Conservation (phyloP, 1,140 invertebrate genomes). For the Magallana angulata region DNA sequence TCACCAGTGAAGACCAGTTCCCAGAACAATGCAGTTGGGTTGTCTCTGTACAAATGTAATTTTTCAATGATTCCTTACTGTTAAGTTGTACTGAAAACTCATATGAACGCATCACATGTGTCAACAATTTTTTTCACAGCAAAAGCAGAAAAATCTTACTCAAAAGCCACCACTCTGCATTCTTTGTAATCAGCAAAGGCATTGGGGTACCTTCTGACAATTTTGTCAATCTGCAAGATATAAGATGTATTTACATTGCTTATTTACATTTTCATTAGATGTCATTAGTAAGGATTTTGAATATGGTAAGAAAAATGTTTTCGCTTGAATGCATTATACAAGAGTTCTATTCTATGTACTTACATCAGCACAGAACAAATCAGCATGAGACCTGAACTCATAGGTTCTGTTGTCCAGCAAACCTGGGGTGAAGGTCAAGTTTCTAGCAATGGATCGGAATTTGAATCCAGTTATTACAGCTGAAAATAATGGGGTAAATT, state of each 20-base stretch:
- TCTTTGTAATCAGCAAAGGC: constrained; percentile 50
- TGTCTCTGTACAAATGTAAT: constrained; percentile 41
- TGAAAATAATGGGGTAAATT: constrained; percentile 22
- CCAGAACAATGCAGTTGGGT: constrained; percentile 47
- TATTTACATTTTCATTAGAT: too few relatives aligned
- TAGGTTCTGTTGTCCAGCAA: constrained; percentile 49
- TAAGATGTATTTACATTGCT: neutral
- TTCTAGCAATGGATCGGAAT: constrained; percentile 42
- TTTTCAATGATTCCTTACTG: too few relatives aligned
- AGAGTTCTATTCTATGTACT: neutral
- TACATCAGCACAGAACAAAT: constrained; percentile 55
- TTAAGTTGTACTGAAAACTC: too few relatives aligned
- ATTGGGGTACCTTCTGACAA: constrained; percentile 44
- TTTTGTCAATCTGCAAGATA: constrained; percentile 49
- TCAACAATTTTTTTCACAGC: too few relatives aligned
- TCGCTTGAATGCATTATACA: too few relatives aligned
- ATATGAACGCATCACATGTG: too few relatives aligned
- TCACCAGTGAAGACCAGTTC: constrained; percentile 50
- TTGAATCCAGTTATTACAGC: constrained; percentile 42
- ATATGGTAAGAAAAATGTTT: too few relatives aligned
- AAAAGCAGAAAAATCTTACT: constrained; percentile 34
- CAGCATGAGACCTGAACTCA: constrained; percentile 47
- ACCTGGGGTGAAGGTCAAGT: constrained; percentile 50
- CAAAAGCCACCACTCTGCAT: constrained; percentile 48
- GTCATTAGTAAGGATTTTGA: too few relatives aligned